Percentiles rank a stretch among this genome's conserved stretches.
Conservation (phyloP, 2,888 invertebrate species). For the Acanthosepion esculentum region DNA sequence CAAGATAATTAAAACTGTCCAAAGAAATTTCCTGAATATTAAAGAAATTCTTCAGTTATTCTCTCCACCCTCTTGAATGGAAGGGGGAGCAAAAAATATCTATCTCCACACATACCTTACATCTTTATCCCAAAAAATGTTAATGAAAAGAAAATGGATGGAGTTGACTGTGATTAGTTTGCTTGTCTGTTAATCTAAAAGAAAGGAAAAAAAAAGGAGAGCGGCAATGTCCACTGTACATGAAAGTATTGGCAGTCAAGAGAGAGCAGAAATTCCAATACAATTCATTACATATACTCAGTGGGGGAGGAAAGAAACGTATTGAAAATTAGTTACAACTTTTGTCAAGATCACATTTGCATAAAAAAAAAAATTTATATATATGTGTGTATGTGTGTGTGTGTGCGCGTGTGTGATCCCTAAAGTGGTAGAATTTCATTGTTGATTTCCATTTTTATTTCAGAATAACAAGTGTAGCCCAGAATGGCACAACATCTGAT, state of each 20-base stretch:
- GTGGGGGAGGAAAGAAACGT: too few species aligned
- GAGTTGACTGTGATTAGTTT: constrained; percentile 38
- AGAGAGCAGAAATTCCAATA: neutral
- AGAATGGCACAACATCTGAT: too few species aligned
- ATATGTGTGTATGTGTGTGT: too few species aligned
- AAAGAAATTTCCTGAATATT: neutral
- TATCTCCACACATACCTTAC: constrained; percentile 43
- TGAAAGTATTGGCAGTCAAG: neutral
- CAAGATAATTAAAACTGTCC: neutral
- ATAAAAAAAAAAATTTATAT: too few species aligned
- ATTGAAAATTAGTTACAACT: too few species aligned
- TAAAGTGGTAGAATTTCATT: too few species aligned
- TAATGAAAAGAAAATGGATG: constrained; percentile 47
- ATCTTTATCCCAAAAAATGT: constrained; percentile 44
- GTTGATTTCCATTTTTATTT: too few species aligned
- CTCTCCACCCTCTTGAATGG: neutral
- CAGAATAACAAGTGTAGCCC: too few species aligned
- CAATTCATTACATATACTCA: neutral
- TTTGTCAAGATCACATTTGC: too few species aligned
- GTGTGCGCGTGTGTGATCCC: too few species aligned
- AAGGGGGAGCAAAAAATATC: too few species aligned
- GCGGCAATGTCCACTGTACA: neutral
- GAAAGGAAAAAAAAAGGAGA: neutral
- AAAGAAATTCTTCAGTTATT: neutral
- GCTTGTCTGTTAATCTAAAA: neutral